These are phyloP conservation scores for Bovichtus diacanthus DNA, from an alignment of 2,797 vertebrate genomes.

Conservation along the genomic window DNA sequence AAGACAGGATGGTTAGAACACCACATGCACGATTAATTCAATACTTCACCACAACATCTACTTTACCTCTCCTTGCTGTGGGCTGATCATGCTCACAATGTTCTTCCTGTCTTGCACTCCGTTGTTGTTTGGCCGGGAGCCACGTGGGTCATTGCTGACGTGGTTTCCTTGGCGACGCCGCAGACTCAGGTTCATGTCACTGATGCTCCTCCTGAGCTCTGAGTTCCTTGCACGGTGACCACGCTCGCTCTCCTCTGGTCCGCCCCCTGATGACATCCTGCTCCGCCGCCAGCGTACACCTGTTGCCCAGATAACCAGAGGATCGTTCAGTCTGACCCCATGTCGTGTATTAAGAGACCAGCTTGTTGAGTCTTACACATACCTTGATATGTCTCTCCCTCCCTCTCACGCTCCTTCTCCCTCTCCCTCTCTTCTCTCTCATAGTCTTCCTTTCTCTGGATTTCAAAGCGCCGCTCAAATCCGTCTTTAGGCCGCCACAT, in stretches of 20 bases:
- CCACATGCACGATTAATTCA: not conserved
- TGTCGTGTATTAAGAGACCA: not conserved
- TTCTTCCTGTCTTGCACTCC: slow-evolving; percentile 86
- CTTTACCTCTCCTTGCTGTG: slow-evolving; percentile 82
- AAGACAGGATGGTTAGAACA: slow-evolving; percentile 3
- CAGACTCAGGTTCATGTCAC: slow-evolving; percentile 93
- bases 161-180: slow-evolving; percentile 88
- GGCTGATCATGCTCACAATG: slow-evolving; percentile 90
- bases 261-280: slow-evolving; percentile 89
- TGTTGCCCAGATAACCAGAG: slow-evolving; percentile 47
- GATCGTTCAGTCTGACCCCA: slow-evolving; percentile 2
- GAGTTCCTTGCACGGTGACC: slow-evolving; percentile 89
- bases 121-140: slow-evolving; percentile 67
- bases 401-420: slow-evolving; percentile 86
- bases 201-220: slow-evolving; percentile 92
- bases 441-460: slow-evolving; percentile 89
- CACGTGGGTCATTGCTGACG: slow-evolving; percentile 67
- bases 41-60: slow-evolving; percentile 8
- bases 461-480: slow-evolving; percentile 93
- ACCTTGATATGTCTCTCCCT: slow-evolving; percentile 87
- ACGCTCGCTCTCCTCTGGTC: slow-evolving; percentile 82
- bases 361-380: slow-evolving; percentile 13
- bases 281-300: slow-evolving; percentile 84
- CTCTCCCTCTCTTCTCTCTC: slow-evolving; percentile 85
- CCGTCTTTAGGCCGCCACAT: slow-evolving; percentile 94